Evolutionary conservation across 2,113 vertebrate species (phyloP).

Genomic region (Vidua chalybeata): DNA sequence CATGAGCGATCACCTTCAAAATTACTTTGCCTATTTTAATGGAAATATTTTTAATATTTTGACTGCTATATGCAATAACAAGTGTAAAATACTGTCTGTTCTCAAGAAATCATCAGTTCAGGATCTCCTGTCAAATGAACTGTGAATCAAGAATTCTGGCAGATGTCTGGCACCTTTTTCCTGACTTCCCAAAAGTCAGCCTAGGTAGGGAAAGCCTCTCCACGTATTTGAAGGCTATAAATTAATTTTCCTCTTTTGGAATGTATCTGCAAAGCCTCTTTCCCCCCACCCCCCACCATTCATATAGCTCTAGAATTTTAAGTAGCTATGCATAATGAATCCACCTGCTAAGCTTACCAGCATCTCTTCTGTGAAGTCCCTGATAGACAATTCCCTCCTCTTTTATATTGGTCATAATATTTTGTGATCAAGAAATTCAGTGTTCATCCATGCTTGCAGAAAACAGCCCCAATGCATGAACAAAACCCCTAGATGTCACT

Average conservation of each 20-base stretch:
- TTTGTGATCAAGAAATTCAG: neutral
- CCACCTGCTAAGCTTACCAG: neutral
- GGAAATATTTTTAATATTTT: neutral
- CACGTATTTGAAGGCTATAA: neutral
- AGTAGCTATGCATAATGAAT: neutral
- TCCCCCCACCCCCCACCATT: fast-evolving
- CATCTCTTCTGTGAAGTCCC: neutral
- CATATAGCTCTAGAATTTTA: neutral
- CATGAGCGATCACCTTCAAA: neutral
- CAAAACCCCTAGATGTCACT: neutral
- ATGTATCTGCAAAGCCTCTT: neutral
- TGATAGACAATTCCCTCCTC: neutral
- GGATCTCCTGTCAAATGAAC: neutral
- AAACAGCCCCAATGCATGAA: neutral
- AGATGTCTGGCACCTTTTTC: neutral
- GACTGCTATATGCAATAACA: neutral
- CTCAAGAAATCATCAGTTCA: neutral
- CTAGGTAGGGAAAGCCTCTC: neutral
- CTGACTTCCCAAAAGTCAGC: neutral
- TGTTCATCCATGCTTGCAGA: neutral
- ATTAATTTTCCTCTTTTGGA: neutral
- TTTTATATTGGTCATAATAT: neutral
- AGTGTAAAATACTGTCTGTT: neutral
- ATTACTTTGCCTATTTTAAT: neutral
- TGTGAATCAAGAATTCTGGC: neutral